Base-by-base conservation (phyloP, 1,140 invertebrate genomes). In the Ooceraea biroi region DNA sequence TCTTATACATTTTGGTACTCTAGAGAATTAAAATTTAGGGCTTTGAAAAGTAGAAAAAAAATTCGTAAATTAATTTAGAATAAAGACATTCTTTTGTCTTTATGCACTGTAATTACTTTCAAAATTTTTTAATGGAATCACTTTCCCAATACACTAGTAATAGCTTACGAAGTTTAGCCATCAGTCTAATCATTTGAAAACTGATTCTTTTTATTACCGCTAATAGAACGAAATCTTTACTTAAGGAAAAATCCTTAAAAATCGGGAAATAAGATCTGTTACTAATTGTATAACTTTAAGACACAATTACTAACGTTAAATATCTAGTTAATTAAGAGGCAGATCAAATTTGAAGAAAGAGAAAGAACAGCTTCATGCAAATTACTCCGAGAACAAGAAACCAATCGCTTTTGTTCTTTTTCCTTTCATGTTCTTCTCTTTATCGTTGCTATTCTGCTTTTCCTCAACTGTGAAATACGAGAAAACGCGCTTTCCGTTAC, bases 301-400 rank as follows among this genome's bases (percentile, higher is more conserved):
- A 19, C 12, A 14, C 11, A 68, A 55, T 78, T 78, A 30, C 7
- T 1, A 74, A 30, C 2, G 11, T 60, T 68, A 66, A 68, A 55
- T 27, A 78, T 46, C 22, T 19, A 12, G 11, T 68, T 68, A 68
- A 78, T 27, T 19, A 55, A 77, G 5, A n/a, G 1, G 52, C 25
- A 25, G 22, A 55, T 77, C 14, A 66, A 68, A 66, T 77, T 52
- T 66, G 11, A 1, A 66, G 14, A n/a, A 55, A 36, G 12, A 50
- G 17, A 55, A 50, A 3, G 44, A 17, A 52, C 10, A 22, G 8
- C 48, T 1, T 10, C 12, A 68, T 55, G 17, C 48, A 66, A 77
- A 77, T 77, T 77, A 68, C 4, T 52, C 5, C 4, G 41, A 3
- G 30, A 52, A 77, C 19, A 66, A 77, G 73, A 77, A 55, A 41